A percentile compares a stretch with the other conserved stretches of the same genome.
phyloP scores from a whole-genome alignment of 2,888 invertebrate genomes.

The Neoascia interrupta region DNA sequence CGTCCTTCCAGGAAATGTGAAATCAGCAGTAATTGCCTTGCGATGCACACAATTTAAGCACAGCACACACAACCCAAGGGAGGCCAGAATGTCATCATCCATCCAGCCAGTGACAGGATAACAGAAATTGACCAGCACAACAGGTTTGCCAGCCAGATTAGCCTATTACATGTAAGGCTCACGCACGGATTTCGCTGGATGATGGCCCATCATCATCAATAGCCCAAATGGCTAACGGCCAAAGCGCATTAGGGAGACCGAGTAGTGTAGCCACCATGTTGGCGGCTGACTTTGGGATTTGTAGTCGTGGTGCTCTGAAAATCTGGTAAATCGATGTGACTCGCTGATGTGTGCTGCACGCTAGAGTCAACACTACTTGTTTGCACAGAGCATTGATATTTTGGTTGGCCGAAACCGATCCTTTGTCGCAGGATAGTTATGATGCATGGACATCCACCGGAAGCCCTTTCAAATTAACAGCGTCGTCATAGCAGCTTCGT shows the following conservation, averaged over 20 bases:
- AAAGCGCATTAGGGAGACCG: slow-evolving; percentile 36
- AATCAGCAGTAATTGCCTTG: slow-evolving; percentile 50
- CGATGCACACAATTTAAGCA: slow-evolving; percentile 16
- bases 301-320: slow-evolving; percentile 4
- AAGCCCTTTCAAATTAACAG: neutral
- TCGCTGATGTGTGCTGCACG: slow-evolving; percentile 5
- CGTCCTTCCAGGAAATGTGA: slow-evolving; percentile 26
- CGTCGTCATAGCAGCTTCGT: too few relatives aligned
- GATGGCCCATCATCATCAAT: slow-evolving; percentile 33
- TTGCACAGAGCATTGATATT: slow-evolving; percentile 40
- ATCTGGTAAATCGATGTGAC: slow-evolving; percentile 17
- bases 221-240: slow-evolving; percentile 46
- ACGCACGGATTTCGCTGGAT: slow-evolving; percentile 25
- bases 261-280: slow-evolving; percentile 6
- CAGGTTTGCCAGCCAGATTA: slow-evolving; percentile 53
- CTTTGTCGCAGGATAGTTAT: slow-evolving; percentile 15
- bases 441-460: neutral
- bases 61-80: neutral
- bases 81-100: too few relatives aligned
- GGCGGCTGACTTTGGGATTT: slow-evolving; percentile 26
- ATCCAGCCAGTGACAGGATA: slow-evolving; percentile 47
- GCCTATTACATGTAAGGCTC: slow-evolving; percentile 35
- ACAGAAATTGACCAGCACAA: slow-evolving; percentile 49
- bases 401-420: slow-evolving; percentile 27
- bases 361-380: slow-evolving; percentile 23